Conservation (phyloP, 2,113 vertebrate species). For the Centropristis striata region DNA sequence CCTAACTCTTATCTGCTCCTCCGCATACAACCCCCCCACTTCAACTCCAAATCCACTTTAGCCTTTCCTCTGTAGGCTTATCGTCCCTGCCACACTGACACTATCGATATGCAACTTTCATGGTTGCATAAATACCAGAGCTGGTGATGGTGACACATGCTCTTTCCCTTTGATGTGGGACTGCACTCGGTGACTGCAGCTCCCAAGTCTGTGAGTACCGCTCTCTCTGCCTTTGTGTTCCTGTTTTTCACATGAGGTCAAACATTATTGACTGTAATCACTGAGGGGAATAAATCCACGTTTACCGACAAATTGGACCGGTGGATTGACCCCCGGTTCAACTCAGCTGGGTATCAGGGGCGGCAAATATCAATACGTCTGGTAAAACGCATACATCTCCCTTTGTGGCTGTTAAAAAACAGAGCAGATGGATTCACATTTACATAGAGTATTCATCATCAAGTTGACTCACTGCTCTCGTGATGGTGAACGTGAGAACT, state of each 20-base stretch:
- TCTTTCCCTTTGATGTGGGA: constrained; percentile 58
- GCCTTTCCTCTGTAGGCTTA: constrained; percentile 64
- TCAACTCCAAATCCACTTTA: constrained; percentile 66
- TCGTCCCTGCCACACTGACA: constrained; percentile 66
- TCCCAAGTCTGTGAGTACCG: constrained; percentile 43
- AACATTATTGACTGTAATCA: constrained; percentile 73
- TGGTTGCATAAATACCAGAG: constrained; percentile 71
- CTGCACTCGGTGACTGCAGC: constrained; percentile 41
- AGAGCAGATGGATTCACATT: constrained; percentile 51
- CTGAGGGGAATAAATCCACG: constrained; percentile 67
- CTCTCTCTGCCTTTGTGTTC: constrained; percentile 45
- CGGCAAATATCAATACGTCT: constrained; percentile 69
- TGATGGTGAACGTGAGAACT: constrained; percentile 32
- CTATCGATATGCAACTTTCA: constrained; percentile 72
- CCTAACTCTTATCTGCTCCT: constrained; percentile 64
- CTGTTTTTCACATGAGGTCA: constrained; percentile 71
- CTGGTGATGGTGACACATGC: constrained; percentile 57
- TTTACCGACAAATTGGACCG: constrained; percentile 72
- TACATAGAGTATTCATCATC: constrained; percentile 56
- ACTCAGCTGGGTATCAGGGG: constrained; percentile 47
- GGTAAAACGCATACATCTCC: constrained; percentile 40
- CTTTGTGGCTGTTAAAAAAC: constrained; percentile 5
- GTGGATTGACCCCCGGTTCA: constrained; percentile 69
- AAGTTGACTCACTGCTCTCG: constrained; percentile 48
- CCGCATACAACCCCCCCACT: constrained; percentile 26